Base-by-base conservation (phyloP, 2,113 vertebrate genomes). In the Coracopsis vasa region DNA sequence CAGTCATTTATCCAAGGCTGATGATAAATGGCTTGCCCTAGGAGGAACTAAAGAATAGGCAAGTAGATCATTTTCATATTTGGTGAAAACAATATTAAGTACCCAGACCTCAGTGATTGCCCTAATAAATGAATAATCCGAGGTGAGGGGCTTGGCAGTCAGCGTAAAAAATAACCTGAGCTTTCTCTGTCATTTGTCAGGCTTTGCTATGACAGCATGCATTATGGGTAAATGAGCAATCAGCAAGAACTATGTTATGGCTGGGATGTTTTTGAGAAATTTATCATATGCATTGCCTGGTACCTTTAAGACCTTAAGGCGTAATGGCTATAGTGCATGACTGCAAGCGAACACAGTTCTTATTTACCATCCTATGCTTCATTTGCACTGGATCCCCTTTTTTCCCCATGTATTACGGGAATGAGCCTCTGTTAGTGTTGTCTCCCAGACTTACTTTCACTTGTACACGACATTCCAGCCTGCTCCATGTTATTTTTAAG, bases 41-140 rank as follows among this genome's bases (percentile, higher is more conserved):
- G 98, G 98, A 99, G 98, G 98, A 98, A 98, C 98, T 95, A 96
- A 98, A 98, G 98, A 97, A 98, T 98, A 98, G 98, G 98, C 98
- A 98, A 99, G 98, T 98, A 98, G 98, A 99, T 99, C 97, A 98
- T 99, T 98, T 99, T 98, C 98, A 99, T 99, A 99, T 99, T 99
- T 99, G 98, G 98, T 97, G 97, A 98, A 99, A 98, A 98, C 98
- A 98, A 98, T 98, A 98, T 98, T 99, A 98, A 98, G 98, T 99
- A 98, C 96, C 96, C 97, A 97, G 98, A 98, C 98, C 98, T 97
- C 97, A 97, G 97, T 98, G 98, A 98, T 98, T 98, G 98, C 97
- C 98, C 97, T 98, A 98, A 98, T 99, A 98, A 98, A 99, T 98
- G 98, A 98, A 98, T 98, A 98, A 98, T 98, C 98, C 98, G 98